A percentile compares a stretch with the other conserved stretches of the same genome.
phyloP scores from a whole-genome alignment of 1,140 invertebrate genomes.

The Pseudomyrmex gracilis region DNA sequence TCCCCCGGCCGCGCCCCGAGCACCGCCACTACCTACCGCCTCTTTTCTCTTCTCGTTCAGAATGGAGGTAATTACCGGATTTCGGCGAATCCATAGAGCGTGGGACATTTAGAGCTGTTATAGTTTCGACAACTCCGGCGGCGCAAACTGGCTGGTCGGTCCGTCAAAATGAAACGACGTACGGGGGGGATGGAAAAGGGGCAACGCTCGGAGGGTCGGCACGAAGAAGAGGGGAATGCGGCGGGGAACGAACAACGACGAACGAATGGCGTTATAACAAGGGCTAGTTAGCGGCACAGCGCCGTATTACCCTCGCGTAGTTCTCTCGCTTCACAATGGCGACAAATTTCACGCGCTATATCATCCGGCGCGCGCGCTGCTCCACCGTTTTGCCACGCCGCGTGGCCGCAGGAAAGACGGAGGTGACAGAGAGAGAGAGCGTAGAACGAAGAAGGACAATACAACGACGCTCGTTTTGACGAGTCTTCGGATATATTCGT shows the following conservation, averaged over 20 bases:
- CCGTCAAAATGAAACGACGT: conserved; percentile 72
- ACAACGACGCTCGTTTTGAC: neutral
- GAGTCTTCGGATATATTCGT: neutral
- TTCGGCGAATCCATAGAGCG: conserved; percentile 73
- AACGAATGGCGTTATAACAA: conserved; percentile 82
- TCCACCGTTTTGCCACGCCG: conserved; percentile 38
- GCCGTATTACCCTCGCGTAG: conserved; percentile 82
- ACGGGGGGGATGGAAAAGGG: neutral
- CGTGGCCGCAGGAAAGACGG: conserved; percentile 65
- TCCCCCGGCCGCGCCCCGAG: neutral
- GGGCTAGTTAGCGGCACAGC: conserved; percentile 83
- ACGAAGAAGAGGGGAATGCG: conserved; percentile 20
- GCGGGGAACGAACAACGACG: conserved; percentile 76
- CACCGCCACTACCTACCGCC: neutral
- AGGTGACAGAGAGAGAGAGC: conserved; percentile 46
- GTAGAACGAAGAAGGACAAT: conserved; percentile 6
- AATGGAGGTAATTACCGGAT: conserved; percentile 75
- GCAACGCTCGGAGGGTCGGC: conserved; percentile 24
- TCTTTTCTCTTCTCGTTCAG: conserved; percentile 60
- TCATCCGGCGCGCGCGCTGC: conserved; percentile 69
- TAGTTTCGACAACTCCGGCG: conserved; percentile 73
- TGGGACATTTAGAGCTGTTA: conserved; percentile 75
- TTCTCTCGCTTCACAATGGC: conserved; percentile 82
- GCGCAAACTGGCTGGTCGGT: conserved; percentile 54
- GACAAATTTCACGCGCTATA: conserved; percentile 84